Conservation (phyloP, 2,113 vertebrate species). For the Plestiodon gilberti region DNA sequence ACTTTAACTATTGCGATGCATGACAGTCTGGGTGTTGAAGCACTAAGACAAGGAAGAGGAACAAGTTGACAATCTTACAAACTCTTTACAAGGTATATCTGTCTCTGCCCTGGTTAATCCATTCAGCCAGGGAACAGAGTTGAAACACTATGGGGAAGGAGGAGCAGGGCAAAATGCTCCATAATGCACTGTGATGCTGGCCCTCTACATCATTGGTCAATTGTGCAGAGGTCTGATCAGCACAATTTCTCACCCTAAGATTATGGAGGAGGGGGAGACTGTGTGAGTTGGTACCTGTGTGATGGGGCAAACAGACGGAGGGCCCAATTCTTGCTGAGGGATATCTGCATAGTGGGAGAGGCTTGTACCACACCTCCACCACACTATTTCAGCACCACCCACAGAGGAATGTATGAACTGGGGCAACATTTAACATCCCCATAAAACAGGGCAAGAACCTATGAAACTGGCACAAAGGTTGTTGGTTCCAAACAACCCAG, state of each 20-base stretch:
- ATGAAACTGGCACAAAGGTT: not conserved
- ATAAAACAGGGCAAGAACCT: not conserved
- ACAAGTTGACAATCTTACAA: not conserved
- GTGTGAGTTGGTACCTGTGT: not conserved
- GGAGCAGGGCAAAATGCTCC: not conserved
- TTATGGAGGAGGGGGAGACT: not conserved
- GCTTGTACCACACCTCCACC: not conserved
- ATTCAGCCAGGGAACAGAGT: not conserved
- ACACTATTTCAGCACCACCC: not conserved
- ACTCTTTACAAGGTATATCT: not conserved
- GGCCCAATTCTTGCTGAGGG: not conserved
- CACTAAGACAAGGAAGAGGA: not conserved
- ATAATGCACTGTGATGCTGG: not conserved
- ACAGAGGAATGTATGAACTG: not conserved
- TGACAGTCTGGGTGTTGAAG: not conserved
- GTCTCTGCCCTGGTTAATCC: too few species aligned
- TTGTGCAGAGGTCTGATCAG: not conserved
- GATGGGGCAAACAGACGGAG: not conserved
- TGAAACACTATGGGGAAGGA: not conserved
- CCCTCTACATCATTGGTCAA: not conserved
- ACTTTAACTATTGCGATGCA: not conserved
- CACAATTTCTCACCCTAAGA: not conserved
- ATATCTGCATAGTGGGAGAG: not conserved
- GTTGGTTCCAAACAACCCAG: not conserved
- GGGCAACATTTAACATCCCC: not conserved